phyloP scores from a whole-genome alignment of 37 sponge, comb jelly and placozoan genomes.

The Cliona cf. orientalis region DNA sequence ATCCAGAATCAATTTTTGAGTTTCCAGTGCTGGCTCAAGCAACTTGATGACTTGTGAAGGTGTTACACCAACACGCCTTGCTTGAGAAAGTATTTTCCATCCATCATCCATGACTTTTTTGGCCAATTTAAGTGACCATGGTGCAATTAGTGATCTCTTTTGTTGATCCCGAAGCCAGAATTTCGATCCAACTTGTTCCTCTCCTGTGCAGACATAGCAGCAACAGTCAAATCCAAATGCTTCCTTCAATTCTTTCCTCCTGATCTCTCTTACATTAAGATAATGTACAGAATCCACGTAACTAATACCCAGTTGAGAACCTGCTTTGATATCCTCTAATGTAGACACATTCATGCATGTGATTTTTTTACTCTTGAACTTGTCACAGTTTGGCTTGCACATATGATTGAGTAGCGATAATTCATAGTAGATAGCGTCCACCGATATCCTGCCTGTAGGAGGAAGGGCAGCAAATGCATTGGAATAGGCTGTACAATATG shows the following conservation, averaged over 20 bases:
- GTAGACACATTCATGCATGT: neutral
- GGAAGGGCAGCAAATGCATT: neutral
- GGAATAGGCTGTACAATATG: neutral
- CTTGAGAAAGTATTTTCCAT: neutral
- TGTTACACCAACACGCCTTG: neutral
- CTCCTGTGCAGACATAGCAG: neutral
- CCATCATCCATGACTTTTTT: neutral
- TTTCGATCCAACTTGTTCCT: neutral
- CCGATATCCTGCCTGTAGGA: neutral
- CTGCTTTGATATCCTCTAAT: neutral
- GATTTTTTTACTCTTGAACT: neutral
- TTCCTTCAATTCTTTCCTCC: neutral
- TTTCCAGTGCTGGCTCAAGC: neutral
- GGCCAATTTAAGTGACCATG: neutral
- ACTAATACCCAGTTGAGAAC: neutral
- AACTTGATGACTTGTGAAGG: neutral
- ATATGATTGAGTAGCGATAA: neutral
- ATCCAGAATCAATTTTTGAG: neutral
- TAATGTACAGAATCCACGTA: neutral
- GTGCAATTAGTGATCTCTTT: neutral
- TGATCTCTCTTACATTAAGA: neutral
- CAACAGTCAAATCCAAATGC: neutral
- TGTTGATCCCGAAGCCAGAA: neutral
- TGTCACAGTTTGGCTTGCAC: neutral
- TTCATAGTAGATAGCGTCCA: neutral